Percentiles rank a stretch among this genome's conserved stretches.
phyloP scores from a whole-genome alignment of 2,113 vertebrate genomes.

The Zosterops lateralis region DNA sequence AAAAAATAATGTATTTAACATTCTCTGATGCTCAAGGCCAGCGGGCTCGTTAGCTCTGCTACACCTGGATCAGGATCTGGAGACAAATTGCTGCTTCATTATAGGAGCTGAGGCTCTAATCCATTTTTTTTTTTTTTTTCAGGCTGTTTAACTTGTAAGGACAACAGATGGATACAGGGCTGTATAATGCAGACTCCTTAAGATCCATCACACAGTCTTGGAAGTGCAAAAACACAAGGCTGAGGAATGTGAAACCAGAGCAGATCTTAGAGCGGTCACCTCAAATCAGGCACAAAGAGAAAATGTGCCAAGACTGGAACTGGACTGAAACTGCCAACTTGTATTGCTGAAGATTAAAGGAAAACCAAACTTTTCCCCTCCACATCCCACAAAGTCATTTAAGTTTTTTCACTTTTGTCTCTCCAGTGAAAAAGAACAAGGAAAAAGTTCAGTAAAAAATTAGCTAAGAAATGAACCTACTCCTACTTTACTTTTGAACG shows the following conservation, averaged over 20 bases:
- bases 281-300: slow-evolving; percentile 33
- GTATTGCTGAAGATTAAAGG: slow-evolving; percentile 29
- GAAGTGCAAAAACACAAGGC: slow-evolving; percentile 38
- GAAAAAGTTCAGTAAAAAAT: neutral
- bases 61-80: slow-evolving; percentile 61
- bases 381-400: neutral
- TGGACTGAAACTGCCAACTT: neutral
- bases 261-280: slow-evolving; percentile 41
- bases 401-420: neutral
- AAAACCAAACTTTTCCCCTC: neutral
- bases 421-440: neutral
- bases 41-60: slow-evolving; percentile 55
- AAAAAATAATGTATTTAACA: neutral
- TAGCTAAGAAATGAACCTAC: neutral
- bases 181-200: slow-evolving; percentile 50
- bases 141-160: slow-evolving; percentile 69
- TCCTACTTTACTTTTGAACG: neutral
- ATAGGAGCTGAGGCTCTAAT: slow-evolving; percentile 65
- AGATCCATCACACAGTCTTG: slow-evolving; percentile 32
- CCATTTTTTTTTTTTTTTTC: slow-evolving; percentile 53
- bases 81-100: slow-evolving; percentile 75
- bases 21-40: slow-evolving; percentile 58
- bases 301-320: slow-evolving; percentile 28
- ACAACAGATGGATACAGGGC: slow-evolving; percentile 64
- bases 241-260: slow-evolving; percentile 43